Evolutionary conservation across 2,797 vertebrate genomes (phyloP).

Genomic region (Xyrichtys novacula): DNA sequence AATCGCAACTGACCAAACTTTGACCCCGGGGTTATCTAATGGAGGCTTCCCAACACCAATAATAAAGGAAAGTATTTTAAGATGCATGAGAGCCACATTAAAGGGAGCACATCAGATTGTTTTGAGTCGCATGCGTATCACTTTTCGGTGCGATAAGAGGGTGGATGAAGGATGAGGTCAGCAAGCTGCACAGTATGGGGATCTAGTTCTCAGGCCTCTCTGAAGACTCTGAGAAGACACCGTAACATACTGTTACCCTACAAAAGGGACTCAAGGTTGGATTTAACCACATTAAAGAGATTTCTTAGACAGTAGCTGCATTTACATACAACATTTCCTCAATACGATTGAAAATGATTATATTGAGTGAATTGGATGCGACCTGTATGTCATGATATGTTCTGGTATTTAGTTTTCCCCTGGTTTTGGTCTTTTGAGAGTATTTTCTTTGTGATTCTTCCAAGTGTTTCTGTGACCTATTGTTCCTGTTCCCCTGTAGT

Average conservation of each 20-base stretch:
- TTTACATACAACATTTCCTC: too few relatives aligned
- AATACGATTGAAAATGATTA: too few relatives aligned
- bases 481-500: too few relatives aligned
- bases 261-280: too few relatives aligned
- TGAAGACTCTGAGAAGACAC: not conserved
- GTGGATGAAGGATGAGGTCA: slow-evolving; percentile 46
- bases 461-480: too few relatives aligned
- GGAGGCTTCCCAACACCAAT: slow-evolving; percentile 1
- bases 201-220: not conserved
- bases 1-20: slow-evolving; percentile 64
- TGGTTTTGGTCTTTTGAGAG: too few relatives aligned
- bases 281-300: too few relatives aligned
- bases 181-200: slow-evolving; percentile 11
- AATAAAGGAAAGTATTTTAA: slow-evolving; percentile 17
- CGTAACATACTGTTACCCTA: not conserved
- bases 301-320: too few relatives aligned
- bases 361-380: too few relatives aligned
- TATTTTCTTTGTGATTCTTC: too few relatives aligned
- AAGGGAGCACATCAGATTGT: slow-evolving; percentile 22
- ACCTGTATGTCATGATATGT: too few relatives aligned
- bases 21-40: slow-evolving; percentile 42
- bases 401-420: too few relatives aligned
- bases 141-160: slow-evolving; percentile 32
- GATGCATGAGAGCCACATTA: slow-evolving; percentile 19
- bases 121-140: slow-evolving; percentile 33